Percentiles rank a stretch among this genome's conserved stretches.
Conservation (phyloP, 2,797 vertebrate genomes). For the Oreochromis mossambicus region DNA sequence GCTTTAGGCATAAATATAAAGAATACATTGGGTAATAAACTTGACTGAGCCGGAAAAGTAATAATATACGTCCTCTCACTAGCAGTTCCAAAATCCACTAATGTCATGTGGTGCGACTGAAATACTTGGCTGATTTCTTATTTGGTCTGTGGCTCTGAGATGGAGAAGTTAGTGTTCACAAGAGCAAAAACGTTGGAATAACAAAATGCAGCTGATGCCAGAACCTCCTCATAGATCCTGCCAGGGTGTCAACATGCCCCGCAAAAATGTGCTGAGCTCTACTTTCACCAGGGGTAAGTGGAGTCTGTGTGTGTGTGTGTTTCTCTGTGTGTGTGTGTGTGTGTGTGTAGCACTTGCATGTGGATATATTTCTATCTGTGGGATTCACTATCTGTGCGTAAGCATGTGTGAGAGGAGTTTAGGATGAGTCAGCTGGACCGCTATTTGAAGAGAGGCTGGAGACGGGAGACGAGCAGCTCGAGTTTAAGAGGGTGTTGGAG, state of each 20-base stretch:
- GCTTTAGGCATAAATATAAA: constrained; percentile 7
- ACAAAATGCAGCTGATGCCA: constrained; percentile 61
- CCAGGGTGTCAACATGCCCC: constrained; percentile 68
- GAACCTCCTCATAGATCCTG: constrained; percentile 63
- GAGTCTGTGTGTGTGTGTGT: not conserved
- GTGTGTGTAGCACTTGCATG: not conserved
- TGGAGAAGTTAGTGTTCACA: constrained; percentile 48
- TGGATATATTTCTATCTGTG: constrained; percentile 6
- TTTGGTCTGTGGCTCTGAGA: constrained; percentile 54
- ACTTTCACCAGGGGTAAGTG: constrained; percentile 21
- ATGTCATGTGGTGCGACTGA: constrained; percentile 41
- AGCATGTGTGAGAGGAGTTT: constrained; percentile 6
- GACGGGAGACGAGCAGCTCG: not conserved
- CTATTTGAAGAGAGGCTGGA: constrained; percentile 1
- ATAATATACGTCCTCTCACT: constrained; percentile 35
- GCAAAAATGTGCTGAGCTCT: constrained; percentile 67
- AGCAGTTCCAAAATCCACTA: constrained; percentile 31
- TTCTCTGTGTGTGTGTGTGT: not conserved
- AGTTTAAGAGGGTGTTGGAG: not conserved
- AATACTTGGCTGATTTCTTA: constrained; percentile 47
- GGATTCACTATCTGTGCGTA: not conserved
- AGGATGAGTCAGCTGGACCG: constrained; percentile 34
- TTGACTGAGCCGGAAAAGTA: constrained; percentile 24
- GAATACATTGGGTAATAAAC: constrained; percentile 12
- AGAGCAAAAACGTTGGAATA: constrained; percentile 61